Evolutionary conservation across 2,888 invertebrate species (phyloP).

Genomic region (Megastigmus dorsalis): DNA sequence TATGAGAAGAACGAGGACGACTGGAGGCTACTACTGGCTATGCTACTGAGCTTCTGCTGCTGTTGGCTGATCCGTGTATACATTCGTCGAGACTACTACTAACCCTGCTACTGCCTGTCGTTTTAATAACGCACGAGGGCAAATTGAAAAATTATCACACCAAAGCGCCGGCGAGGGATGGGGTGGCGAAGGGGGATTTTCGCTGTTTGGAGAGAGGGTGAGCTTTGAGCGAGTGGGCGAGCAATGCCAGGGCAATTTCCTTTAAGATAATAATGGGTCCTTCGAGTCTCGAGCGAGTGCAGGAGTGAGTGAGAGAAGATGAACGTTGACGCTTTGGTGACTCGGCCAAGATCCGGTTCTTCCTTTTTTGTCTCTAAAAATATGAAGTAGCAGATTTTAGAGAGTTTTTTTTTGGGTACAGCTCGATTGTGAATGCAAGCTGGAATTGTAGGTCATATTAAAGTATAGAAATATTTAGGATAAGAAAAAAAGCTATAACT

Average conservation of each 20-base stretch:
- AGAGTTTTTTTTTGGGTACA: not conserved
- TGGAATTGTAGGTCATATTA: too few species aligned
- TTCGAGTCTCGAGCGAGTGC: not conserved
- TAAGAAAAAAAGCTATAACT: too few species aligned
- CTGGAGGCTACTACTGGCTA: too few species aligned
- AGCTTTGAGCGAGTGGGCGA: not conserved
- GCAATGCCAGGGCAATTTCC: constrained; percentile 58
- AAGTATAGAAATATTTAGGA: too few species aligned
- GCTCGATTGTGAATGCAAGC: too few species aligned
- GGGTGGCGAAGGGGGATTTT: constrained; percentile 24
- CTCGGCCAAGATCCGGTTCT: not conserved
- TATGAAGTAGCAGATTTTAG: too few species aligned
- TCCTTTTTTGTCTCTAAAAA: too few species aligned
- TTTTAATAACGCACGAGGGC: constrained; percentile 71
- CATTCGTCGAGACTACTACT: not conserved
- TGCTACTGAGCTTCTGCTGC: too few species aligned
- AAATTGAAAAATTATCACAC: constrained; percentile 75
- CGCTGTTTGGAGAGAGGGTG: constrained; percentile 52
- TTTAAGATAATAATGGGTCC: constrained; percentile 59
- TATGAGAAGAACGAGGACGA: constrained; percentile 30
- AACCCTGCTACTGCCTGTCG: not conserved
- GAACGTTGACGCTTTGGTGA: not conserved
- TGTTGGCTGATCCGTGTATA: not conserved
- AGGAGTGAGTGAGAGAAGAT: too few species aligned
- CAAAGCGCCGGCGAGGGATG: constrained; percentile 56